Evolutionary conservation across 2,113 vertebrate species (phyloP).

Genomic region (Ammodytes dubius): DNA sequence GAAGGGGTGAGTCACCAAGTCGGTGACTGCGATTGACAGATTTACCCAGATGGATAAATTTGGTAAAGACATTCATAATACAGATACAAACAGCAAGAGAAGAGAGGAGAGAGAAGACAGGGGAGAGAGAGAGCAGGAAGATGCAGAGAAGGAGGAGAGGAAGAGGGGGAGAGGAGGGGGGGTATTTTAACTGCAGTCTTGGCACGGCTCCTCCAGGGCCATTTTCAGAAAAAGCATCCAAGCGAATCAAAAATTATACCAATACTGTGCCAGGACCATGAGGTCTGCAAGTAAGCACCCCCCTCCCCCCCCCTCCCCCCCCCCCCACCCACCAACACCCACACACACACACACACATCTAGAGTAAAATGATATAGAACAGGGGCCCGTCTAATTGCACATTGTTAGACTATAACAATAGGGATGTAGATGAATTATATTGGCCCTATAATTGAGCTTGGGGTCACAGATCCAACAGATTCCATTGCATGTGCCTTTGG

Average conservation of each 20-base stretch:
- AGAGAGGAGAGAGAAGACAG: neutral
- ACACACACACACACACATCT: neutral
- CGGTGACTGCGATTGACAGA: slow-evolving; percentile 23
- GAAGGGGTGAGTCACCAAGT: neutral
- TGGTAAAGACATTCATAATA: slow-evolving; percentile 7
- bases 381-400: slow-evolving; percentile 27
- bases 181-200: slow-evolving; percentile 70
- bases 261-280: slow-evolving; percentile 45
- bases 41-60: slow-evolving; percentile 19
- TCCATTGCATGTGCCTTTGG: slow-evolving; percentile 55
- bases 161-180: neutral
- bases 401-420: slow-evolving; percentile 7
- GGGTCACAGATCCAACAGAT: slow-evolving; percentile 58
- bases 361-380: neutral
- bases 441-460: slow-evolving; percentile 45
- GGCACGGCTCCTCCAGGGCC: slow-evolving; percentile 67
- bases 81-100: slow-evolving; percentile 5
- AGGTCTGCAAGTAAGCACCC: slow-evolving; percentile 12
- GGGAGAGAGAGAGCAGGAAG: neutral
- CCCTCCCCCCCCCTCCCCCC: slow-evolving; percentile 16
- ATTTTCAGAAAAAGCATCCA: slow-evolving; percentile 68
- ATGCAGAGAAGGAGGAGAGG: neutral
- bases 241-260: slow-evolving; percentile 57
- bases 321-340: slow-evolving; percentile 11
- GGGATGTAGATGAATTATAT: slow-evolving; percentile 41